These are phyloP conservation scores for Parambassis ranga DNA, from an alignment of 2,797 vertebrate genomes.

Conservation along the genomic window DNA sequence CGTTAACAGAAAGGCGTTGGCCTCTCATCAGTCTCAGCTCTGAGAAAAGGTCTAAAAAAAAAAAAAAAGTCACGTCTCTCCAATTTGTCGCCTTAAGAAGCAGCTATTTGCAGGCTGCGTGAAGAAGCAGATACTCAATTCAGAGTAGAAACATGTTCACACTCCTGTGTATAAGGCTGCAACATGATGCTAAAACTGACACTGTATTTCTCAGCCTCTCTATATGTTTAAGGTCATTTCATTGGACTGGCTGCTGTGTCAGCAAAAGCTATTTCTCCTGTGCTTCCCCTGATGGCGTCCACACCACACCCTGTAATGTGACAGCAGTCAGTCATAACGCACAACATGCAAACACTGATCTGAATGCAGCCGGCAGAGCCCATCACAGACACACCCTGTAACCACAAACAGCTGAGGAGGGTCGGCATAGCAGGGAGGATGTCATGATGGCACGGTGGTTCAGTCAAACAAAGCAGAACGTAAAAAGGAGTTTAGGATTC, in stretches of 20 bases:
- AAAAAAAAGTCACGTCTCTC: too few relatives aligned
- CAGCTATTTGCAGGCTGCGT: constrained; percentile 26
- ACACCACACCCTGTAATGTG: constrained; percentile 30
- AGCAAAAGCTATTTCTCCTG: background rate
- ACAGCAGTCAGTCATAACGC: constrained; percentile 33
- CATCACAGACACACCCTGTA: constrained; percentile 49
- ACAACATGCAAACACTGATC: constrained; percentile 41
- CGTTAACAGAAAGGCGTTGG: background rate
- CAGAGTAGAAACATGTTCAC: background rate
- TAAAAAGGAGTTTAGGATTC: background rate
- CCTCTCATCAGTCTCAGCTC: background rate
- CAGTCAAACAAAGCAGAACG: too few relatives aligned
- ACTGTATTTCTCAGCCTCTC: background rate
- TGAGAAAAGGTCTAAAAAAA: too few relatives aligned
- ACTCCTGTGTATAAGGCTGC: background rate
- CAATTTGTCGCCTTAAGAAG: background rate
- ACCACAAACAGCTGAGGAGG: constrained; percentile 64
- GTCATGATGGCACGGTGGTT: too few relatives aligned
- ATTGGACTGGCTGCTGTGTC: background rate
- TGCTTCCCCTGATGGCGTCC: background rate
- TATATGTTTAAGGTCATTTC: background rate
- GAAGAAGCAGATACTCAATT: background rate
- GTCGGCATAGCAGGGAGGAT: background rate
- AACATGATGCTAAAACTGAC: background rate
- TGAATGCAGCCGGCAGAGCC: constrained; percentile 35